Conservation (phyloP, 2,113 vertebrate species). For the Glaucomys volans region DNA sequence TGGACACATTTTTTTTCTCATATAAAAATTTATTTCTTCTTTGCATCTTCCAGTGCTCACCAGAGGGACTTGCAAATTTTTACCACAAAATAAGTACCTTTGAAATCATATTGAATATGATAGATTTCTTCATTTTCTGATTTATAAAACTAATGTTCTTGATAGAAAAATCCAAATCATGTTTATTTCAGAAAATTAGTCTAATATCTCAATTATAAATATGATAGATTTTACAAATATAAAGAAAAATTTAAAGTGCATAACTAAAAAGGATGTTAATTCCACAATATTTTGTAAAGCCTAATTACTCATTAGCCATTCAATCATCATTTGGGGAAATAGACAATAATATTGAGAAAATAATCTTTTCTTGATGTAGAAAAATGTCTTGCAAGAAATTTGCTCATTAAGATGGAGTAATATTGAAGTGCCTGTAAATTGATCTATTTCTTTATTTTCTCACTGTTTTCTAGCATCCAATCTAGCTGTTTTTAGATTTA, state of each 20-base stretch:
- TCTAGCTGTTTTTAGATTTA: conserved; percentile 8
- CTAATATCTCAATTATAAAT: conserved; percentile 32
- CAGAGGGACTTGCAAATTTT: background rate
- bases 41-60: background rate
- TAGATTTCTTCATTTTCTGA: background rate
- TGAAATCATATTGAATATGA: background rate
- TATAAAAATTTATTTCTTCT: background rate
- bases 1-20: background rate
- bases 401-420: background rate
- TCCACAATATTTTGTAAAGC: background rate
- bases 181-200: background rate
- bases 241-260: background rate
- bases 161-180: background rate
- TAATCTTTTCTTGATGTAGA: conserved; percentile 8
- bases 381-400: conserved; percentile 11
- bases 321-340: background rate
- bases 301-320: background rate
- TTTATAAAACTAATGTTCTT: background rate
- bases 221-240: background rate
- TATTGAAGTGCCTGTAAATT: background rate
- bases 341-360: background rate
- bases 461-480: background rate
- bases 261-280: background rate
- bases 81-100: background rate
- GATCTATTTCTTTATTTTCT: background rate